Evolutionary conservation across 2,888 invertebrate genomes (phyloP).

Genomic region (Plagodis dolabraria): DNA sequence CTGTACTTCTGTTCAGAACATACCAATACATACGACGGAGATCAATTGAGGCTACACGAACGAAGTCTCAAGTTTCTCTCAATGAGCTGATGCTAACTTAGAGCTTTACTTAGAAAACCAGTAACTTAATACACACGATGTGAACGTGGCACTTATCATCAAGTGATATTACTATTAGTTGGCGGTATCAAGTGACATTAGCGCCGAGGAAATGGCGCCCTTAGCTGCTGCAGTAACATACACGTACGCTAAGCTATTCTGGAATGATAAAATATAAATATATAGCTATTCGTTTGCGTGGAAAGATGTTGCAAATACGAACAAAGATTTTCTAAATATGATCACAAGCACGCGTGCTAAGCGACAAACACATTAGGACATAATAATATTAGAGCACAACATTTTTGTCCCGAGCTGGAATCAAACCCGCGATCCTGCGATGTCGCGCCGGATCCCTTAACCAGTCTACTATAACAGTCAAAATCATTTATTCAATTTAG

Average conservation of each 20-base stretch:
- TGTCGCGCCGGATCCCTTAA: too few relatives aligned
- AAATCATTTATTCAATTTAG: too few relatives aligned
- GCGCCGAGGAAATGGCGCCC: slow-evolving; percentile 28
- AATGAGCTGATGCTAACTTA: slow-evolving; percentile 11
- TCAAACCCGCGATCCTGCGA: too few relatives aligned
- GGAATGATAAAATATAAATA: neutral
- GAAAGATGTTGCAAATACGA: too few relatives aligned
- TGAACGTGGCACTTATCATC: slow-evolving; percentile 14
- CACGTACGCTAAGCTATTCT: neutral
- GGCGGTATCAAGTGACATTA: slow-evolving; percentile 22
- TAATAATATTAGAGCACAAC: too few relatives aligned
- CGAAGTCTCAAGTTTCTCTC: slow-evolving; percentile 14
- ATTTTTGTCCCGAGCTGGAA: too few relatives aligned
- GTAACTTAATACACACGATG: slow-evolving; percentile 15
- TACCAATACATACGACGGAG: neutral
- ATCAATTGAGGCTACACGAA: slow-evolving; percentile 5
- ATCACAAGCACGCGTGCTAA: too few relatives aligned
- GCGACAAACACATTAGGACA: too few relatives aligned
- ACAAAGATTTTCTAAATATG: too few relatives aligned
- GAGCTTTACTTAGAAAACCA: slow-evolving; percentile 21
- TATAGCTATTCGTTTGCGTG: too few relatives aligned
- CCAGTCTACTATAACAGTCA: too few relatives aligned
- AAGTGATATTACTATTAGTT: slow-evolving; percentile 18
- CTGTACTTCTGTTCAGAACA: neutral
- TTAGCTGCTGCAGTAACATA: neutral